Conservation (phyloP, 2,888 invertebrate genomes). For the Mythimna pallens region DNA sequence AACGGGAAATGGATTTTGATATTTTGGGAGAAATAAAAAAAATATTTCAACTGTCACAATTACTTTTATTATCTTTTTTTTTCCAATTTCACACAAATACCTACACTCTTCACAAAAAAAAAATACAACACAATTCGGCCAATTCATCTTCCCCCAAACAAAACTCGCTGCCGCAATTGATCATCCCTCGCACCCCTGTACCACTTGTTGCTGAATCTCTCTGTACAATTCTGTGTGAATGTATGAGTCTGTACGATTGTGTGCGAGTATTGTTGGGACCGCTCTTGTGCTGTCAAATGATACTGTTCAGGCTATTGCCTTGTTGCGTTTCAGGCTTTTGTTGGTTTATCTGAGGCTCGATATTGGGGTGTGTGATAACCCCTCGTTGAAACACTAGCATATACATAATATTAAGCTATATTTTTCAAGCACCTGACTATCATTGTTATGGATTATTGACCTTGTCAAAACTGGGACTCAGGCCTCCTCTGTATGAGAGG, state of each 20-base stretch:
- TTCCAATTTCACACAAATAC: too few species aligned
- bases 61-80: too few species aligned
- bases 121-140: neutral
- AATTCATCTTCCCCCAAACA: conserved; percentile 21
- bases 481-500: too few species aligned
- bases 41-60: too few species aligned
- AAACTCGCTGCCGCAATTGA: conserved; percentile 64
- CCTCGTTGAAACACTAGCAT: too few species aligned
- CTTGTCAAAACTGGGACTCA: too few species aligned
- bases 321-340: conserved; percentile 36
- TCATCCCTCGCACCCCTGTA: conserved; percentile 76
- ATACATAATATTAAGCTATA: neutral
- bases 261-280: conserved; percentile 29
- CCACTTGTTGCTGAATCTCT: conserved; percentile 79
- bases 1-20: too few species aligned
- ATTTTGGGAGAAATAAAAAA: too few species aligned
- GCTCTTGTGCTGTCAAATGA: conserved; percentile 45
- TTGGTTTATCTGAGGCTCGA: conserved; percentile 30
- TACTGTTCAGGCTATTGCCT: conserved; percentile 41
- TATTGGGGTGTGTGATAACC: neutral
- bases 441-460: neutral
- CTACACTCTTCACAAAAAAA: neutral
- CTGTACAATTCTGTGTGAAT: conserved; percentile 46
- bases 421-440: neutral
- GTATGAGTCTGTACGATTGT: conserved; percentile 39